Percentiles rank a stretch among this genome's conserved stretches.
phyloP scores from a whole-genome alignment of 2,888 invertebrate species.

The Oscheius sp. region DNA sequence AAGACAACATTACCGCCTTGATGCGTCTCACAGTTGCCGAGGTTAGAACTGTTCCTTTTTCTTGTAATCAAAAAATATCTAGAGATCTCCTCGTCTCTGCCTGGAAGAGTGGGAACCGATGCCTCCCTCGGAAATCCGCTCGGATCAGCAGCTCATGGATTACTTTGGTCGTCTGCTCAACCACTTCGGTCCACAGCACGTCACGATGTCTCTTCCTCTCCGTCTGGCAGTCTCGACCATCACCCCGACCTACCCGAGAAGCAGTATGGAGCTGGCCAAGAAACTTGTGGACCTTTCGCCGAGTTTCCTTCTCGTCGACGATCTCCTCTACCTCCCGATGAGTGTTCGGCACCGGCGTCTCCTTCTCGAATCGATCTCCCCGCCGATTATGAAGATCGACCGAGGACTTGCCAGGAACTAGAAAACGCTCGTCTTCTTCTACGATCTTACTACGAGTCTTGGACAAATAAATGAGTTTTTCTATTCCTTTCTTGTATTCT shows the following conservation, averaged over 20 bases:
- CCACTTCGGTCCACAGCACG: constrained; percentile 33
- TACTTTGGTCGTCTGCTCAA: constrained; percentile 17
- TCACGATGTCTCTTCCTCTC: constrained; percentile 18
- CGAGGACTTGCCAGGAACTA: not conserved
- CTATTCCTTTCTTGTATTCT: not conserved
- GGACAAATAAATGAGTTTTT: constrained; percentile 16
- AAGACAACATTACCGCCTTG: constrained; percentile 18
- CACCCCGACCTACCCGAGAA: constrained; percentile 3
- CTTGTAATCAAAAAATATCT: not conserved
- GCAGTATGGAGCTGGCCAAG: constrained; percentile 6
- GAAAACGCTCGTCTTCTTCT: not conserved
- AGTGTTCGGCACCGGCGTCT: constrained; percentile 22
- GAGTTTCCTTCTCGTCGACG: constrained; percentile 21
- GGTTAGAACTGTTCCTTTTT: not conserved
- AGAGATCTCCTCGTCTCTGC: constrained; percentile 13
- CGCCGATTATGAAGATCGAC: constrained; percentile 1
- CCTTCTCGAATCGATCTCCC: constrained; percentile 19
- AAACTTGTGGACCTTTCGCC: constrained; percentile 17
- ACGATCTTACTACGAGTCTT: constrained; percentile 3
- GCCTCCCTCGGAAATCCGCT: constrained; percentile 23
- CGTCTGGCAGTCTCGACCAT: constrained; percentile 21
- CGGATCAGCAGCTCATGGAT: constrained; percentile 30
- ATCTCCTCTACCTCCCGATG: constrained; percentile 17
- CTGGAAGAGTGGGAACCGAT: constrained; percentile 29
- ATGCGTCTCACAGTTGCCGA: constrained; percentile 7